Percentiles rank a stretch among this genome's conserved stretches.
phyloP scores from a whole-genome alignment of 2,888 invertebrate species.

The Drosophila greeni region DNA sequence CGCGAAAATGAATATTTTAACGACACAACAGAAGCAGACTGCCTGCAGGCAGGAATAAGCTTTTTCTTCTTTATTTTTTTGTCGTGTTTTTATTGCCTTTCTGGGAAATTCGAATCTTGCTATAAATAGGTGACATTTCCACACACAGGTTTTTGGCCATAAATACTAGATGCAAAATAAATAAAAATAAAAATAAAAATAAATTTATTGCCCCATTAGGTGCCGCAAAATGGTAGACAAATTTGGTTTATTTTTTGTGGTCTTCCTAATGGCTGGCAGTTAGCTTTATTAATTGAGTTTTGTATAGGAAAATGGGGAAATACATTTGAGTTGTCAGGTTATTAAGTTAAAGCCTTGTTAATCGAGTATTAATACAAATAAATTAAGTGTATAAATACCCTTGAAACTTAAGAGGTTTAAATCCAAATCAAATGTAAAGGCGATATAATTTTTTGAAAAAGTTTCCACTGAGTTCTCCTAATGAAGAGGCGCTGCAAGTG shows the following conservation, averaged over 20 bases:
- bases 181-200: neutral
- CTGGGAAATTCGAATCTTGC: slow-evolving; percentile 7
- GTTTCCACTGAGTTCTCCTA: neutral
- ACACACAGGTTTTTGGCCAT: slow-evolving; percentile 18
- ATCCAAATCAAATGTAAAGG: neutral
- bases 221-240: slow-evolving; percentile 13
- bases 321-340: neutral
- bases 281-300: slow-evolving; percentile 7
- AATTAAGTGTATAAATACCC: no score
- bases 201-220: slow-evolving; percentile 28
- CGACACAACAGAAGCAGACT: slow-evolving; percentile 8
- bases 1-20: slow-evolving; percentile 20
- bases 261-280: slow-evolving; percentile 2
- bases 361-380: neutral
- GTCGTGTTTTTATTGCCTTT: slow-evolving; percentile 10
- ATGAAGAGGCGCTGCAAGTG: slow-evolving; percentile 4
- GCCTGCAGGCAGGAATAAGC: slow-evolving; percentile 5
- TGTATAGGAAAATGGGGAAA: neutral
- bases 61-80: neutral
- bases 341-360: neutral
- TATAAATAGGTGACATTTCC: slow-evolving; percentile 28
- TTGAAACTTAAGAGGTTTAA: neutral
- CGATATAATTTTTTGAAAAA: neutral
- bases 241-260: neutral
- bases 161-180: slow-evolving; percentile 8